A percentile compares a stretch with the other conserved stretches of the same genome.
Evolutionary conservation across 1,140 invertebrate genomes (phyloP).

Genomic region (Zaprionus nigranus): DNA sequence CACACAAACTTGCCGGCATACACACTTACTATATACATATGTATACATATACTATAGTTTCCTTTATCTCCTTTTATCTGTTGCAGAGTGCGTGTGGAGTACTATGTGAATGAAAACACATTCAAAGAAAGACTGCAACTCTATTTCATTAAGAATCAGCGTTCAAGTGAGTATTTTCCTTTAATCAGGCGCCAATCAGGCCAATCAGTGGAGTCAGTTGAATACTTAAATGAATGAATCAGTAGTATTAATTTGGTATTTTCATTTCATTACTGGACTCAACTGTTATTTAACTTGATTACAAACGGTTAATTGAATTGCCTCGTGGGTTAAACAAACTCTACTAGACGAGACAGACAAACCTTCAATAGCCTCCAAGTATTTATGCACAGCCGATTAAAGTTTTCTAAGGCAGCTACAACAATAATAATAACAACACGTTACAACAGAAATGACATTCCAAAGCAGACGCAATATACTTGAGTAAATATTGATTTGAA

Average conservation of each 20-base stretch:
- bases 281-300: conserved; percentile 44
- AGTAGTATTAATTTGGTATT: conserved; percentile 2
- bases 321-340: conserved; percentile 9
- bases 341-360: not conserved
- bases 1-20: conserved; percentile 8
- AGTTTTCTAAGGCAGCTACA: conserved; percentile 33
- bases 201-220: not conserved
- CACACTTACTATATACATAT: conserved; percentile 9
- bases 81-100: conserved; percentile 98
- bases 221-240: no score
- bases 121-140: conserved; percentile 98
- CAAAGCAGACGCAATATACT: conserved; percentile 64
- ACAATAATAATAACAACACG: not conserved
- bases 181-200: not conserved
- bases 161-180: conserved; percentile 95
- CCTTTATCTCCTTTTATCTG: conserved; percentile 5
- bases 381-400: conserved; percentile 23
- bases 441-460: conserved; percentile 44
- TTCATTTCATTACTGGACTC: conserved; percentile 3
- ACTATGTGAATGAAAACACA: conserved; percentile 99
- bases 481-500: conserved; percentile 76
- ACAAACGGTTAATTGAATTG: conserved; percentile 68
- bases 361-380: not conserved
- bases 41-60: not conserved
- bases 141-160: conserved; percentile 99